phyloP scores from a whole-genome alignment of 35 echinoderm and acorn worm genomes.

The Anneissia japonica region DNA sequence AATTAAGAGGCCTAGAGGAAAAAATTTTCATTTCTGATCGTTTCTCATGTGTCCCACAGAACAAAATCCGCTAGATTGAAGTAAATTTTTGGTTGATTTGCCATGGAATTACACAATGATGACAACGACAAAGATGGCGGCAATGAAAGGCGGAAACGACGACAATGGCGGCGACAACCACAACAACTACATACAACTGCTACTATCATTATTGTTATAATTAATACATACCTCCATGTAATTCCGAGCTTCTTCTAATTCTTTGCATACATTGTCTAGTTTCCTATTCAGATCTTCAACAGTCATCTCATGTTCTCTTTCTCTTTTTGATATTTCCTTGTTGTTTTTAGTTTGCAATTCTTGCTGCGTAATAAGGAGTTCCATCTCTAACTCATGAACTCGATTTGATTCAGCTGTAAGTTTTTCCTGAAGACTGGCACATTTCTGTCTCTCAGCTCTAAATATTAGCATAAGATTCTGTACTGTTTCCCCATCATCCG shows the following conservation, averaged over 20 bases:
- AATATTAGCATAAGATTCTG: neutral
- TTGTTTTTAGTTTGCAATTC: neutral
- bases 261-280: neutral
- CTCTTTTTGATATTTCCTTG: neutral
- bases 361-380: neutral
- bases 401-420: neutral
- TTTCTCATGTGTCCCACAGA: no score
- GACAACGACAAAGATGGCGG: no score
- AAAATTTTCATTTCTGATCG: no score
- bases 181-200: no score
- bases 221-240: no score
- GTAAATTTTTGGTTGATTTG: no score
- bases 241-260: neutral
- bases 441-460: neutral
- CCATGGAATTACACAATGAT: no score
- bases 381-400: neutral
- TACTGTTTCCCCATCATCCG: neutral
- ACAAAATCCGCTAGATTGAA: no score
- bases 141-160: no score
- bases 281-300: neutral
- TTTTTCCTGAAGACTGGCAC: neutral
- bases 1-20: no score
- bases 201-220: no score
- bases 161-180: no score
- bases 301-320: neutral